A percentile compares a stretch with the other conserved stretches of the same genome.
Conservation (phyloP, 2,888 invertebrate genomes). For the Panopea generosa region DNA sequence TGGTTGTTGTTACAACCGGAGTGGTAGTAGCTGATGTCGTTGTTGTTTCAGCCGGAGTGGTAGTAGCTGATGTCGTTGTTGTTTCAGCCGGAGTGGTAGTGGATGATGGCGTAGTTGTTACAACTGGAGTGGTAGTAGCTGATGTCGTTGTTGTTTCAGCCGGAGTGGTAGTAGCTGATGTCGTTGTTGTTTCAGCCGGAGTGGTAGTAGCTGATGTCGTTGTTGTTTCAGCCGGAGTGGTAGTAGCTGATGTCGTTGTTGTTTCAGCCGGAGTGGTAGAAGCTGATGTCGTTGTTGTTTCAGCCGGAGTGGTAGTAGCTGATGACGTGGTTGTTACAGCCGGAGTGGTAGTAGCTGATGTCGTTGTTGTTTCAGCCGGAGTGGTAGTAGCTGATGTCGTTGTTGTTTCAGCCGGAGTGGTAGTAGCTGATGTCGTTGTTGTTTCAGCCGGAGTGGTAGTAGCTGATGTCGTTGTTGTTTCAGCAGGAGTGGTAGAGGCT, state of each 20-base stretch:
- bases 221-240: not conserved
- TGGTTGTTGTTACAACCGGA: constrained; percentile 27
- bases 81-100: not conserved
- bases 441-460: not conserved
- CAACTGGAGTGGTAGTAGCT: not conserved
- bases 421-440: not conserved
- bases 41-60: constrained; percentile 7
- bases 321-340: not conserved
- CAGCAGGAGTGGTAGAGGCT: not conserved
- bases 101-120: not conserved
- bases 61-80: not conserved
- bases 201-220: constrained; percentile 3
- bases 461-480: not conserved
- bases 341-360: not conserved
- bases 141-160: not conserved
- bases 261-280: not conserved
- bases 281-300: not conserved
- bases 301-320: not conserved
- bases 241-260: constrained; percentile 6
- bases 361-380: not conserved
- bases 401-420: not conserved
- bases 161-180: no score
- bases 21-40: constrained; percentile 34
- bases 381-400: not conserved
- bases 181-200: not conserved